Conservation (phyloP, 2,113 vertebrate genomes). For the Willisornis vidua region DNA sequence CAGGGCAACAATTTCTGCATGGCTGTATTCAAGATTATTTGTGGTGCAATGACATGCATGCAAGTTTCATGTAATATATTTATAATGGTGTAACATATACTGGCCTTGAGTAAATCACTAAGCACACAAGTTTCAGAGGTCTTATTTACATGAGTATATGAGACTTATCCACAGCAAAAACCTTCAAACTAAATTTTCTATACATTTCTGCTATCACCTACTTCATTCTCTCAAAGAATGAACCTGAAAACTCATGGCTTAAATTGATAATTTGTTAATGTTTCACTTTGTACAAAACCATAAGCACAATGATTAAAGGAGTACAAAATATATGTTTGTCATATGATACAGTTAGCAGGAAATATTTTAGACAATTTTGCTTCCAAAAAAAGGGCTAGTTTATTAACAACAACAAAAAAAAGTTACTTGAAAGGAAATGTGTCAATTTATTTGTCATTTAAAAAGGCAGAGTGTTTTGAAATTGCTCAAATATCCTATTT, state of each 20-base stretch:
- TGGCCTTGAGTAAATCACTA: not conserved
- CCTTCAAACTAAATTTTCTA: not conserved
- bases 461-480: not conserved
- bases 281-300: not conserved
- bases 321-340: not conserved
- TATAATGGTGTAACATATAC: not conserved
- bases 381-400: not conserved
- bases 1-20: not conserved
- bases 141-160: not conserved
- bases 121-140: not conserved
- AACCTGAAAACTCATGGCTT: not conserved
- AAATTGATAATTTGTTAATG: not conserved
- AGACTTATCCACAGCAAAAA: not conserved
- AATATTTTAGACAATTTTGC: not conserved
- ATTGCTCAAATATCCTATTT: not conserved
- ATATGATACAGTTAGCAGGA: not conserved
- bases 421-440: not conserved
- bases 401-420: not conserved
- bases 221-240: not conserved
- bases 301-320: not conserved
- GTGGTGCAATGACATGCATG: accelerated
- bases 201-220: not conserved
- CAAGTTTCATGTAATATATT: not conserved
- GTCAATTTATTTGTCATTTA: not conserved
- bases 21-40: not conserved